Evolutionary conservation across 2,888 invertebrate species (phyloP).

Genomic region (Apeira syringaria): DNA sequence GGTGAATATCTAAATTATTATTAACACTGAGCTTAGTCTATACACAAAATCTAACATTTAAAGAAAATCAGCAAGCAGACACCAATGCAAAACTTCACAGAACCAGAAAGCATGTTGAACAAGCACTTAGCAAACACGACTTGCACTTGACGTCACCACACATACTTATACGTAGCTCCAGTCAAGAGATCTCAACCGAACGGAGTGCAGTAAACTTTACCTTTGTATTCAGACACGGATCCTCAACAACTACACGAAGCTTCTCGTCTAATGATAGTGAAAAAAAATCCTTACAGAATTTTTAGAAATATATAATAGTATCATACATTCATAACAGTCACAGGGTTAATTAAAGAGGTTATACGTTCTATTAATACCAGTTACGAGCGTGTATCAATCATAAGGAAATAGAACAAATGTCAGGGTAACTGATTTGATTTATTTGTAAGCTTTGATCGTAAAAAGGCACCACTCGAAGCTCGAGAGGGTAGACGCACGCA

Average conservation of each 20-base stretch:
- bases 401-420: constrained; percentile 35
- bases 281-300: constrained; percentile 17
- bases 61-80: background rate
- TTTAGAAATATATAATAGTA: constrained; percentile 11
- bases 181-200: constrained; percentile 47
- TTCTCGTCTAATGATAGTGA: constrained; percentile 33
- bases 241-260: constrained; percentile 19
- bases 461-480: constrained; percentile 62
- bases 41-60: background rate
- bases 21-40: no score
- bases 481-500: constrained; percentile 50
- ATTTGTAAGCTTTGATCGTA: constrained; percentile 55
- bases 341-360: constrained; percentile 16
- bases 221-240: constrained; percentile 46
- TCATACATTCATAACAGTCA: constrained; percentile 4
- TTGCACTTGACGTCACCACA: constrained; percentile 59
- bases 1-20: no score
- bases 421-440: constrained; percentile 56
- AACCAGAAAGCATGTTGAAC: constrained; percentile 68
- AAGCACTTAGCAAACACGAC: constrained; percentile 56
- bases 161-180: constrained; percentile 45
- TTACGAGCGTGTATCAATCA: constrained; percentile 27
- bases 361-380: constrained; percentile 22
- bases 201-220: constrained; percentile 47
- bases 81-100: constrained; percentile 17